A percentile compares a stretch with the other conserved stretches of the same genome.
Conservation (phyloP, 2,888 invertebrate genomes). For the Oscheius sp. region DNA sequence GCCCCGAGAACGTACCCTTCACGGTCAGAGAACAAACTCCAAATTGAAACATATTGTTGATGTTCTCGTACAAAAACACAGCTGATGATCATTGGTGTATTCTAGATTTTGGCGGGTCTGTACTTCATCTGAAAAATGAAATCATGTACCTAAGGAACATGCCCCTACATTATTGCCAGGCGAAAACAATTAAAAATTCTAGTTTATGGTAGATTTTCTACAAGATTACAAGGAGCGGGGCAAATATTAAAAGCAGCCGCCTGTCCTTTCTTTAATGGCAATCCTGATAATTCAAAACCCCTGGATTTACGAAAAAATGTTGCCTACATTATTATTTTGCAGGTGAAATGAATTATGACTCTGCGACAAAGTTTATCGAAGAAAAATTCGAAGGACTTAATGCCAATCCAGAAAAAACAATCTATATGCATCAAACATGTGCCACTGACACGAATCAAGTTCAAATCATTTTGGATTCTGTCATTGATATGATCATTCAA, state of each 20-base stretch:
- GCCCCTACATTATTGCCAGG: too few species aligned
- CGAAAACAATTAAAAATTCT: too few species aligned
- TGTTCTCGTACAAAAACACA: background rate
- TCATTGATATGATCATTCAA: constrained; percentile 73
- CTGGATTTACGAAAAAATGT: background rate
- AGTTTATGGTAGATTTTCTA: background rate
- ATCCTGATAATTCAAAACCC: too few species aligned
- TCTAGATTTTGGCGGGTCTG: too few species aligned
- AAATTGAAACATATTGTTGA: background rate
- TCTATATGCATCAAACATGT: constrained; percentile 79
- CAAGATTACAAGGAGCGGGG: too few species aligned
- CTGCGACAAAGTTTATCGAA: constrained; percentile 98
- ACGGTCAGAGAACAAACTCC: background rate
- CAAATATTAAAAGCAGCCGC: too few species aligned
- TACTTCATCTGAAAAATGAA: too few species aligned
- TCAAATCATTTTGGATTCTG: constrained; percentile 71
- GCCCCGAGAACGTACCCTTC: background rate
- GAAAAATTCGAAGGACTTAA: constrained; percentile 99
- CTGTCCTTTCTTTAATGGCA: background rate
- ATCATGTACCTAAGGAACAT: too few species aligned
- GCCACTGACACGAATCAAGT: constrained; percentile 69
- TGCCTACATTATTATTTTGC: constrained; percentile 30
- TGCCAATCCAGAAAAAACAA: constrained; percentile 99
- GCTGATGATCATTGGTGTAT: too few species aligned
- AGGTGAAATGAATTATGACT: constrained; percentile 94